Base-by-base conservation (phyloP, 1,140 invertebrate species). In the Pseudobourletiella spinata region DNA sequence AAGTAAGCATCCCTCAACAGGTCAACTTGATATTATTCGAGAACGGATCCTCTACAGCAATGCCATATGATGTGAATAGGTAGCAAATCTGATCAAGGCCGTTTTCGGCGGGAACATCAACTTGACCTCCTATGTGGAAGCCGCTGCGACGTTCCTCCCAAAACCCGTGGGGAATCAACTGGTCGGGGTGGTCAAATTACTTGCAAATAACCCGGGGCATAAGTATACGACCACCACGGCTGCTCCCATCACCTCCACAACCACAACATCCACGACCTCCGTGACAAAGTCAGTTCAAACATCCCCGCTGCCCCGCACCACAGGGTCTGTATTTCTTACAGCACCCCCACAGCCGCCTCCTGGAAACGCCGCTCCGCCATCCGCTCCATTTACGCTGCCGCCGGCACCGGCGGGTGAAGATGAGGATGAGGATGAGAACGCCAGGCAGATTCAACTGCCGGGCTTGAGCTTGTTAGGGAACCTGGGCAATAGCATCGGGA, bases 81-180 rank as follows among this genome's bases (percentile, higher is more conserved):
- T 67, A 11, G 68, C 65, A 8, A 58, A 35, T 18, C 39, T 70
- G 30, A 39, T 70, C 28, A 65, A 67, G 63, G 57, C 65, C 2
- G 48, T 70, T 2, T 67, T 70, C 50, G 67, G 67, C 3, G 57
- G 59, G 8, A 63, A 67, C 30, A 63, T 67, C 22, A 67, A 67
- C 25, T 44, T 67, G 28, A 67, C 66, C 0, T 51, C 57, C 4
- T 67, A 67, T 30, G 61, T 67, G 2, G 57, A 64, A 48, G 25
- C 39, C 3, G 66, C 66, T 3, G 28, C 58, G 14, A 46, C 26
- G 25, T 43, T 67, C 14, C 46, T 67, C 20, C 66, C 66, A 4
- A 22, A 30, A 29, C 57, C 57, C 4, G 50, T 64, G 3, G 50
- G 42, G 16, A 64, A 54, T 35, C 63, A 64, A 59, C 28, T 64